Conservation (phyloP, 2,797 vertebrate species). For the Myripristis murdjan region DNA sequence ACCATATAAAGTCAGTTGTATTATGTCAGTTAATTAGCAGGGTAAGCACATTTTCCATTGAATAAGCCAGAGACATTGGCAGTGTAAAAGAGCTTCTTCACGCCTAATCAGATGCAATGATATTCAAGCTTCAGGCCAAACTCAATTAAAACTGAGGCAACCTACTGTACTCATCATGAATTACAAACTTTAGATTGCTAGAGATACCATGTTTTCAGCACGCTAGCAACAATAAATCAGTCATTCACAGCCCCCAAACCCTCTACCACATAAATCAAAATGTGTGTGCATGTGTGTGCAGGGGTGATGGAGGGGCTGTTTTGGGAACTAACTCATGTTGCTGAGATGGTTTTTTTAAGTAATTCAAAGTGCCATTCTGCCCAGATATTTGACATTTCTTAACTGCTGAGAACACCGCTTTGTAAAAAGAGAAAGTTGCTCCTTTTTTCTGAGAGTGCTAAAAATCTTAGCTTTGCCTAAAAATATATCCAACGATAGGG, state of each 20-base stretch:
- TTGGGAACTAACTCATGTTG: no score
- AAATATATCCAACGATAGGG: not conserved
- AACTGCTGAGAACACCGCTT: no score
- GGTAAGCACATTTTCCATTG: constrained; percentile 40
- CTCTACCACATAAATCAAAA: no score
- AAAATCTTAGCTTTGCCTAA: not conserved
- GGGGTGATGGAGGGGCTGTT: no score
- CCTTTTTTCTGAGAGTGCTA: no score
- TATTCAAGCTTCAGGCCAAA: constrained; percentile 46
- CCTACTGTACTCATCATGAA: constrained; percentile 30
- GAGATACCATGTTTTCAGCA: constrained; percentile 12
- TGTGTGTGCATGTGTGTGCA: no score
- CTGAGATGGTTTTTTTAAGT: no score
- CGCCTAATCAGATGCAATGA: constrained; percentile 41
- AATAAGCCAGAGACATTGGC: constrained; percentile 21
- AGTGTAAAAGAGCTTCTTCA: constrained; percentile 7
- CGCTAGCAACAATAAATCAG: constrained; percentile 21
- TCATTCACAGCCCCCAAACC: not conserved
- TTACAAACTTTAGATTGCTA: constrained; percentile 25
- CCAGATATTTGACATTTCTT: no score
- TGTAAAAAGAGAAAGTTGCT: no score
- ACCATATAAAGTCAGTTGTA: constrained; percentile 18
- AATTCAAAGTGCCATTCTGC: no score
- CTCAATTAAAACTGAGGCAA: constrained; percentile 34
- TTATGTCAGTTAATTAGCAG: constrained; percentile 37